Base-by-base conservation (phyloP, 1,140 invertebrate genomes). In the Eriosoma lanigerum region DNA sequence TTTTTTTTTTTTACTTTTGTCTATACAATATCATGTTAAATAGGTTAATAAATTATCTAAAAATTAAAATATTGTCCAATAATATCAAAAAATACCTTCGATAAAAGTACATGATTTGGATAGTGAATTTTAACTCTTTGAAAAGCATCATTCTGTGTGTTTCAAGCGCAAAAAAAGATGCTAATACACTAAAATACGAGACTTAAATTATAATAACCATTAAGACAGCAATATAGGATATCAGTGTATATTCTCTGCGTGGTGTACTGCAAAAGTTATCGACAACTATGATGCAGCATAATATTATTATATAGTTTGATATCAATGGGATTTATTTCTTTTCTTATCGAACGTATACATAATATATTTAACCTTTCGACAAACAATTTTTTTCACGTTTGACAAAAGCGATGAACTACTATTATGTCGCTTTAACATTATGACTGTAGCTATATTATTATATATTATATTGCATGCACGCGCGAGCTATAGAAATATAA, bases 181-280 rank as follows among this genome's bases (percentile, higher is more conserved):
- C n/a, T n/a, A n/a, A n/a, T n/a, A n/a, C n/a, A n/a, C n/a, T n/a
- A n/a, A n/a, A n/a, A n/a, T n/a, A n/a, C n/a, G n/a, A n/a, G n/a
- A n/a, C n/a, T n/a, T n/a, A n/a, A n/a, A n/a, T n/a, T n/a, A n/a
- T n/a, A 64, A 64, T 64, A 38, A 64, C n/a, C 62, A 64, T 64
- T 64, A 64, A 38, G 32, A 38, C 17, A 1, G 4, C n/a, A 6
- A 19, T 21, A n/a, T 38, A 38, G 29, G 62, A 38, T 64, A 64
- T 64, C 62, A 64, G 62, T 64, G 19, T 64, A 64, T 64, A 38
- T 19, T 38, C 32, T 38, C n/a, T 64, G 26, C 29, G 6, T n/a
- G 4, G 12, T 15, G n/a, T 10, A n/a, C n/a, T n/a, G n/a, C 17
- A 64, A 64, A 64, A 64, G 17, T 64, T 38, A 13, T 17, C 12